Percentiles rank a stretch among this genome's conserved stretches.
phyloP scores from a whole-genome alignment of 2,797 vertebrate species.

The Cryptoblepharus egeriae region DNA sequence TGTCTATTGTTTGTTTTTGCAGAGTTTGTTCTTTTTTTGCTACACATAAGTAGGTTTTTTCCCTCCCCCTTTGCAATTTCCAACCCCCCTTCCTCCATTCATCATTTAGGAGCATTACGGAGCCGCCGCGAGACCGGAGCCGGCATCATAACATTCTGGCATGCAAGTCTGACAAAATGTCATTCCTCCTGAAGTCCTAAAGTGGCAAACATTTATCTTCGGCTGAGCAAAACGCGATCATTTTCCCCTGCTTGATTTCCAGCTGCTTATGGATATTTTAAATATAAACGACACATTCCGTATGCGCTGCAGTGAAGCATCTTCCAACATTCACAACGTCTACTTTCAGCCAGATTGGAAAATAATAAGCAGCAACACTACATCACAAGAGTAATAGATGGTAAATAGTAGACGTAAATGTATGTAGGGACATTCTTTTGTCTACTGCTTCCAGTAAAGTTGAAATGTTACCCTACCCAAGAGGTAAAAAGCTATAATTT shows the following conservation, averaged over 20 bases:
- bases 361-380: not conserved
- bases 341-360: not conserved
- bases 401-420: not conserved
- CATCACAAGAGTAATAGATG: not conserved
- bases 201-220: slow-evolving; percentile 44
- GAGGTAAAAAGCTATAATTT: not conserved
- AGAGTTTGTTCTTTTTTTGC: not conserved
- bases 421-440: not conserved
- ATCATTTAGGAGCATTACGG: slow-evolving; percentile 3
- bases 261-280: slow-evolving; percentile 25
- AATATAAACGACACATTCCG: not conserved
- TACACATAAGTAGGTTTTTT: not conserved
- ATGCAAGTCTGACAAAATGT: slow-evolving; percentile 30
- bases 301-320: not conserved
- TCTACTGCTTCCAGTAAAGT: not conserved
- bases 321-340: not conserved
- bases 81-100: not conserved
- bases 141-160: slow-evolving; percentile 18
- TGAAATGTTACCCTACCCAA: not conserved
- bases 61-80: not conserved
- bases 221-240: slow-evolving; percentile 16
- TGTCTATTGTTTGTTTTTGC: not conserved
- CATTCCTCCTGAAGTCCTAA: slow-evolving; percentile 33
- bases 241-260: slow-evolving; percentile 16
- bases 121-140: not conserved